Base-by-base conservation (phyloP, 2,888 invertebrate genomes). In the Ichneumon xanthorius region DNA sequence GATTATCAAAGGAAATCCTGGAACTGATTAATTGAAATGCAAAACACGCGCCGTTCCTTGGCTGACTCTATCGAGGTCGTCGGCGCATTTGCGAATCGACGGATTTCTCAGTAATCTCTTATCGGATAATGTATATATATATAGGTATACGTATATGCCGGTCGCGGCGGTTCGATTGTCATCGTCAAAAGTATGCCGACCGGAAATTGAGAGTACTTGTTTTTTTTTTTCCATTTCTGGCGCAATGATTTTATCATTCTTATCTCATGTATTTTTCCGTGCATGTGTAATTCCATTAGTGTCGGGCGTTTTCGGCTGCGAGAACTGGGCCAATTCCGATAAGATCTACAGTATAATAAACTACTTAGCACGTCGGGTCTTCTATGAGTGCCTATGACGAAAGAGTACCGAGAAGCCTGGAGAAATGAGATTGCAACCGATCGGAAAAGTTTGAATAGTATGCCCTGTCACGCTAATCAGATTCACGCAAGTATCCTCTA, bases 11-110 rank as follows among this genome's bases (percentile, higher is more conserved):
- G 73, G 82, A 85, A 85, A 83, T 86, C 87, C 82, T 76, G 80
- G 87, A 87, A 87, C 82, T 87, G 86, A 87, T 87, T 87, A 86
- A 86, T 87, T 87, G 84, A 87, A 45, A 87, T 87, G 86, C 86
- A 87, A 87, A 87, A 85, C 78, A 75, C 75, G 73, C 80, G 73
- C 82, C 45, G 79, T 75, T 53, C 30, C 16, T 71, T 63, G 7
- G 22, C 58, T 14, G 22, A n/a, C 61, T 37, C 7, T 70, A 53
- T 55, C 75, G 79, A 82, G 79, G 79, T 30, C 40, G 48, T 67
- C 77, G 86, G 80, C 75, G 63, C 67, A 70, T 67, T 61, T 48
- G 58, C 76, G 73, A 82, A 88, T 79, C 80, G 70, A 30, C 80
- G n/a, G 76, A 84, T 80, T 88, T 88, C 87, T 82, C 80, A 76